Conservation (phyloP, 1,140 invertebrate genomes). For the Metaphire vulgaris region DNA sequence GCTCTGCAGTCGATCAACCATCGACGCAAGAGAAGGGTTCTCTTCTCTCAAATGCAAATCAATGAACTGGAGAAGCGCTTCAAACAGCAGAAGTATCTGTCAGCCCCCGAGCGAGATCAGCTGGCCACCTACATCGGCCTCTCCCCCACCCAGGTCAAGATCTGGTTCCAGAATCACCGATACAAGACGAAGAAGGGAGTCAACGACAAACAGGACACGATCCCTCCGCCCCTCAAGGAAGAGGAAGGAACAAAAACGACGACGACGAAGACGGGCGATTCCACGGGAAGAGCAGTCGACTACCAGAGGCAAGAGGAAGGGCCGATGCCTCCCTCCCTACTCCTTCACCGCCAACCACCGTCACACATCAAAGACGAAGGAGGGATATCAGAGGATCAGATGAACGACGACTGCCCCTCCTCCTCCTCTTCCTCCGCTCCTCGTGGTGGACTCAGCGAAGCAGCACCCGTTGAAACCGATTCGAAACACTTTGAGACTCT, state of each 20-base stretch:
- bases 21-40: conserved; percentile 23
- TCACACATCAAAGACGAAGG: background rate
- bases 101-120: conserved; percentile 91
- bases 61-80: conserved; percentile 91
- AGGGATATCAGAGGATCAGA: background rate
- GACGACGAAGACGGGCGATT: background rate
- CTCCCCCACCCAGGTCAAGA: conserved; percentile 75
- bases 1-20: conserved; percentile 11
- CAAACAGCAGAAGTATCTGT: conserved; percentile 88
- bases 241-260: background rate
- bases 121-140: conserved; percentile 67
- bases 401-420: no score
- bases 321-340: background rate
- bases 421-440: background rate
- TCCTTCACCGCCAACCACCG: no score
- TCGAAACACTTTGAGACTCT: background rate
- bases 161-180: conserved; percentile 71
- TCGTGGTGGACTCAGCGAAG: background rate
- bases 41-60: conserved; percentile 61
- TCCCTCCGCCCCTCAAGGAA: background rate
- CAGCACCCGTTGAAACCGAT: background rate
- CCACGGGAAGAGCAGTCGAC: background rate
- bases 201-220: conserved; percentile 16
- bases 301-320: background rate
- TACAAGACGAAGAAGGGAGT: conserved; percentile 31